Conservation (phyloP, 2,888 invertebrate genomes). For the Leucozona laternaria region DNA sequence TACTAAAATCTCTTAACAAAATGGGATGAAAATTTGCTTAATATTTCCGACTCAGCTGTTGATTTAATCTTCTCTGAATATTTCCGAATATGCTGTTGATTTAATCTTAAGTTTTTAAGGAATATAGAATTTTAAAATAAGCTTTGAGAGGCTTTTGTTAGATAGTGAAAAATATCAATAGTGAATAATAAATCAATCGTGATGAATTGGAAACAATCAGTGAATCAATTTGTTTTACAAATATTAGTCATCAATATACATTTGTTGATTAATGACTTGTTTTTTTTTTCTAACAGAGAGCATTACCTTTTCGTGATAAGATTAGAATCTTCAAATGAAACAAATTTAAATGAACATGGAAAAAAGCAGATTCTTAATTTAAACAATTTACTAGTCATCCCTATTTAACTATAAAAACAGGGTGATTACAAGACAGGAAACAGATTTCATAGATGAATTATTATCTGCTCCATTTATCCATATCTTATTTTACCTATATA, state of each 20-base stretch:
- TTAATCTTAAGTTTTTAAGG: too few species aligned
- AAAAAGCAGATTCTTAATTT: neutral
- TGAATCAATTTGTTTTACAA: neutral
- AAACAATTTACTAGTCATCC: neutral
- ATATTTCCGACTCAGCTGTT: too few species aligned
- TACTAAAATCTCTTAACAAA: too few species aligned
- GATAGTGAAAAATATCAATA: neutral
- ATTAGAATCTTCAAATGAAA: neutral
- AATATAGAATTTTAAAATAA: too few species aligned
- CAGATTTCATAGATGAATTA: too few species aligned
- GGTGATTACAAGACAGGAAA: neutral
- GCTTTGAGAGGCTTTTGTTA: too few species aligned
- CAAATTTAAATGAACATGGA: neutral
- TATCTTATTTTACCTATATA: too few species aligned
- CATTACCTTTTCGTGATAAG: constrained; percentile 17
- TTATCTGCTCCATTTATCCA: too few species aligned
- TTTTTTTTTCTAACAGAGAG: neutral
- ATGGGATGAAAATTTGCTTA: too few species aligned
- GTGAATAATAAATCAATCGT: neutral
- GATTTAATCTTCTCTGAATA: too few species aligned
- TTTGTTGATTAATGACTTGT: neutral
- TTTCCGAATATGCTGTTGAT: too few species aligned
- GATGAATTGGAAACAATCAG: neutral
- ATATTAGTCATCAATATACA: neutral
- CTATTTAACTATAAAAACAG: neutral